Percentiles rank a stretch among this genome's conserved stretches.
phyloP scores from a whole-genome alignment of 1,140 invertebrate species.

The Lasioglossum albipes region DNA sequence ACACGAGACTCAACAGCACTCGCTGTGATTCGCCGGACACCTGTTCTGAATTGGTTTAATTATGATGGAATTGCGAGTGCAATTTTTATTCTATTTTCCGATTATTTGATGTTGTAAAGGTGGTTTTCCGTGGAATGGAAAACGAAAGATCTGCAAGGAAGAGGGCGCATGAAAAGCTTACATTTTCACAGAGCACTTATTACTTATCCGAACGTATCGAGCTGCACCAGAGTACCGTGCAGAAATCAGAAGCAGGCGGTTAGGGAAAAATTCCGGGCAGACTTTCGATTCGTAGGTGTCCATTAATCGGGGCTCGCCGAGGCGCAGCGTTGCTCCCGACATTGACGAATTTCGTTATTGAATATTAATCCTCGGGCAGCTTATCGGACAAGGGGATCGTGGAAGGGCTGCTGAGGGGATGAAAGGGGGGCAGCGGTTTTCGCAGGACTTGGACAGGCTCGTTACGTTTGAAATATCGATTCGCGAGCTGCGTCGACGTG shows the following conservation, averaged over 20 bases:
- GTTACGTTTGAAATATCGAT: conserved; percentile 62
- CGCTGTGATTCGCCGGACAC: too few relatives aligned
- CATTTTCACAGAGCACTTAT: too few relatives aligned
- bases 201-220: too few relatives aligned
- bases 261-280: neutral
- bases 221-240: neutral
- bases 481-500: conserved; percentile 15
- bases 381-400: conserved; percentile 24
- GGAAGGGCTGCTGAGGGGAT: neutral
- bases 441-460: conserved; percentile 37
- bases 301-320: conserved; percentile 34
- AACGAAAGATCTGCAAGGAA: too few relatives aligned
- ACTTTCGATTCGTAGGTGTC: conserved; percentile 15
- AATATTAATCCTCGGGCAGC: conserved; percentile 57
- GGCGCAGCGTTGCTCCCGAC: conserved; percentile 45
- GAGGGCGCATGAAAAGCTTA: too few relatives aligned
- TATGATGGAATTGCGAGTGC: too few relatives aligned
- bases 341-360: conserved; percentile 62
- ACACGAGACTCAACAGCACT: too few relatives aligned
- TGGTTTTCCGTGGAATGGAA: too few relatives aligned
- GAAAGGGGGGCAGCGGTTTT: conserved; percentile 14
- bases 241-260: neutral
- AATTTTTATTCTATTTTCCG: too few relatives aligned
- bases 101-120: too few relatives aligned
- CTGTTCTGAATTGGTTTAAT: too few relatives aligned